A percentile compares a stretch with the other conserved stretches of the same genome.
Evolutionary conservation across 2,797 vertebrate genomes (phyloP).

Genomic region (Tympanoctomys barrerae): DNA sequence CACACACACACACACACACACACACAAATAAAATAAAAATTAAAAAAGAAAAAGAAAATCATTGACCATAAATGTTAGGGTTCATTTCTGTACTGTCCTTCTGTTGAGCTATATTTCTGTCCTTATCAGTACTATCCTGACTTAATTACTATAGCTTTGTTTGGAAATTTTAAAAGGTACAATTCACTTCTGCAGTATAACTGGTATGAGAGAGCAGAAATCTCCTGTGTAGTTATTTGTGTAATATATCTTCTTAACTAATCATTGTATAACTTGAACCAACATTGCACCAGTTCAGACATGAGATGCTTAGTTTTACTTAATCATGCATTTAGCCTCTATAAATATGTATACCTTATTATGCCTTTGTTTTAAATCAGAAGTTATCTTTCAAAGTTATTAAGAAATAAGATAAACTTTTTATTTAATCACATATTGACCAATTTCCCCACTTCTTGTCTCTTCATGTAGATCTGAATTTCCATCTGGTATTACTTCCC

Average conservation of each 20-base stretch:
- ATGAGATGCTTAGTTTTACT: background rate
- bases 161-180: background rate
- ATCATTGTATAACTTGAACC: background rate
- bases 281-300: background rate
- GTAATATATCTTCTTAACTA: slow-evolving; percentile 11
- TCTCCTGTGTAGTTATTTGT: background rate
- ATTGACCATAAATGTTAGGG: background rate
- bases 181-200: slow-evolving; percentile 12
- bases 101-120: background rate
- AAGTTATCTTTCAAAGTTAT: slow-evolving; percentile 24
- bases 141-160: background rate
- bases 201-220: background rate
- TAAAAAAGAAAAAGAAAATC: too few species aligned
- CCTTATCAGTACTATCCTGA: background rate
- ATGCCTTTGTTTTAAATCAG: slow-evolving; percentile 36
- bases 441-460: slow-evolving; percentile 15
- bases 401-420: background rate
- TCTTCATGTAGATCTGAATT: slow-evolving; percentile 4
- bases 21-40: too few species aligned
- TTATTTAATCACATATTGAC: background rate
- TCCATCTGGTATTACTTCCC: slow-evolving; percentile 42
- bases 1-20: too few species aligned
- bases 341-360: background rate
- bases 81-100: background rate
- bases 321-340: background rate